phyloP scores from a whole-genome alignment of 2,797 vertebrate species.

The Xenentodon cancila region DNA sequence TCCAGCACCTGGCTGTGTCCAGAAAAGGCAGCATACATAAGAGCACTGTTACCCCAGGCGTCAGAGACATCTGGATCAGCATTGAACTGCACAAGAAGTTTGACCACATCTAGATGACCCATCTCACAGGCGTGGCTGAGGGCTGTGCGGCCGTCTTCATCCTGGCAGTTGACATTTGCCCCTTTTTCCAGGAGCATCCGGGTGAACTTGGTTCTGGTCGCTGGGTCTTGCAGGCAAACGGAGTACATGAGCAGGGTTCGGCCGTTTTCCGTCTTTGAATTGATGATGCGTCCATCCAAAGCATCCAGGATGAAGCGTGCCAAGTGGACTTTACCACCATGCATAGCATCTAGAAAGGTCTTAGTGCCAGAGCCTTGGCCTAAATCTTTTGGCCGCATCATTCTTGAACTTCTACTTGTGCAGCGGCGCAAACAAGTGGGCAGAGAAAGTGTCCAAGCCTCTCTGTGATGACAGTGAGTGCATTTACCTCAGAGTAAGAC shows the following conservation, averaged over 20 bases:
- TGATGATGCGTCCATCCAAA: slow-evolving; percentile 90
- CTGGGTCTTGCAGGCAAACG: slow-evolving; percentile 83
- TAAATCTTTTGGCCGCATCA: slow-evolving; percentile 91
- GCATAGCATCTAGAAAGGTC: slow-evolving; percentile 92
- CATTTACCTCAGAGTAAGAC: slow-evolving; percentile 77
- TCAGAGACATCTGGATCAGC: slow-evolving; percentile 89
- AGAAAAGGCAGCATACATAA: slow-evolving; percentile 89
- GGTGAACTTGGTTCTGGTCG: slow-evolving; percentile 85
- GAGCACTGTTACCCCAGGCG: slow-evolving; percentile 87
- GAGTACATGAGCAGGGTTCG: slow-evolving; percentile 91
- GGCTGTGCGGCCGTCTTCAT: slow-evolving; percentile 87
- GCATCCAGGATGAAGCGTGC: slow-evolving; percentile 93
- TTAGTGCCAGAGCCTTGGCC: slow-evolving; percentile 90
- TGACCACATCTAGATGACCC: slow-evolving; percentile 87
- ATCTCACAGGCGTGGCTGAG: slow-evolving; percentile 89
- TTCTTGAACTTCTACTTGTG: slow-evolving; percentile 53
- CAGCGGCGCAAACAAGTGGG: slow-evolving; percentile 29
- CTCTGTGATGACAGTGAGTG: slow-evolving; percentile 59
- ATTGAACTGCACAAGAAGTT: slow-evolving; percentile 91
- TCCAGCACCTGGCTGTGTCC: slow-evolving; percentile 88
- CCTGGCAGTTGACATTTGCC: slow-evolving; percentile 87
- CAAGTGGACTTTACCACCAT: slow-evolving; percentile 89
- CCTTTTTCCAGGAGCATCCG: slow-evolving; percentile 89
- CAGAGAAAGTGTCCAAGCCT: slow-evolving; percentile 39
- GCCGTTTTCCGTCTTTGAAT: slow-evolving; percentile 88